Evolutionary conservation across 2,888 invertebrate genomes (phyloP).

Genomic region (Caenorhabditis sp.): DNA sequence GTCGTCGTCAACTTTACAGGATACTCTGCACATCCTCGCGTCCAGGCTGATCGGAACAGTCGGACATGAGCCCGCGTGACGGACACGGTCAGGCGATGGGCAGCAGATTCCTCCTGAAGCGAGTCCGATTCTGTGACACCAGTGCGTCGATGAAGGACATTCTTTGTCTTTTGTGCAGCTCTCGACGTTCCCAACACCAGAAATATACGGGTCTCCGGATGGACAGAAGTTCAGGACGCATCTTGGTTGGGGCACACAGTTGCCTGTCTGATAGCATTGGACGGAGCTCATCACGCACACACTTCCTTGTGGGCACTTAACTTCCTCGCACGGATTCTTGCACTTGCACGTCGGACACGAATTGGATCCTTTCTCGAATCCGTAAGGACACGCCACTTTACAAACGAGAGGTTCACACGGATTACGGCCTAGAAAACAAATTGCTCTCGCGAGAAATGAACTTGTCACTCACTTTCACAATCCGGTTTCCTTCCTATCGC

Average conservation of each 20-base stretch:
- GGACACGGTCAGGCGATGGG: constrained; percentile 51
- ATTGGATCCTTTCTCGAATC: constrained; percentile 62
- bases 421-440: constrained; percentile 45
- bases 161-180: constrained; percentile 62
- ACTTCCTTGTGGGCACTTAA: constrained; percentile 70
- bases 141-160: constrained; percentile 66
- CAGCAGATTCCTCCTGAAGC: constrained; percentile 74
- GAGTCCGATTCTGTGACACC: constrained; percentile 69
- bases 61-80: constrained; percentile 65
- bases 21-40: constrained; percentile 48
- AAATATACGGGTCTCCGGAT: constrained; percentile 63
- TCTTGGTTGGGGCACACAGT: constrained; percentile 73
- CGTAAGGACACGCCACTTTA: constrained; percentile 65
- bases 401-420: constrained; percentile 58
- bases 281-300: constrained; percentile 71
- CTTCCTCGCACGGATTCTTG: constrained; percentile 70
- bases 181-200: constrained; percentile 63
- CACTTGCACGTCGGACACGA: constrained; percentile 75
- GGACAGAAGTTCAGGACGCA: constrained; percentile 74
- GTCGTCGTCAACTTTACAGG: constrained; percentile 67
- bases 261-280: constrained; percentile 66
- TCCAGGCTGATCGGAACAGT: constrained; percentile 53
- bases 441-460: too few species aligned
- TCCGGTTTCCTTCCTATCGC: constrained; percentile 59
- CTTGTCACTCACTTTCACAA: constrained; percentile 61